These are phyloP conservation scores for Silurus asotus DNA, from an alignment of 2,113 vertebrate species.

Conservation along the genomic window DNA sequence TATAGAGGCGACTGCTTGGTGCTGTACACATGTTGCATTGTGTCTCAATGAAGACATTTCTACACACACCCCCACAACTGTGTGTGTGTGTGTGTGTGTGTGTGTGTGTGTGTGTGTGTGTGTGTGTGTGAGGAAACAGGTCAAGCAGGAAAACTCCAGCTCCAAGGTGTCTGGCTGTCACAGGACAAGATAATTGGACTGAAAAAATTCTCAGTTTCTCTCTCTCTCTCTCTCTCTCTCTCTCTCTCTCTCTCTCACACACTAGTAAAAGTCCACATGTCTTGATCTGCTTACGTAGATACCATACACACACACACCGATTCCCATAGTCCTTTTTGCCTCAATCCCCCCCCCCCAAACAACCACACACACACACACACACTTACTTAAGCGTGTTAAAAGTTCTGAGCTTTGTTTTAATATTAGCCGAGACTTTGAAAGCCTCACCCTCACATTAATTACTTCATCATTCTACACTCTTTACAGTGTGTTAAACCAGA, in stretches of 20 bases:
- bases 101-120: slow-evolving; percentile 8
- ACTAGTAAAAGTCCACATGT: background rate
- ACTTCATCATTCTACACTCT: slow-evolving; percentile 29
- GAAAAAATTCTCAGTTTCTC: slow-evolving; percentile 4
- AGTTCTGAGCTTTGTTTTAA: background rate
- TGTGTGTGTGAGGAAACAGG: slow-evolving; percentile 9
- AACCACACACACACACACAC: background rate
- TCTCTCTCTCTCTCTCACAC: background rate
- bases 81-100: slow-evolving; percentile 4
- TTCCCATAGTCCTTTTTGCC: background rate
- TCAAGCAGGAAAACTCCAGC: slow-evolving; percentile 26
- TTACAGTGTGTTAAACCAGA: slow-evolving; percentile 12
- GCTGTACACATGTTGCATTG: background rate
- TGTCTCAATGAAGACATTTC: background rate
- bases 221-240: background rate
- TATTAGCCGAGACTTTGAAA: background rate
- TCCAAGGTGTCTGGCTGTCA: slow-evolving; percentile 57
- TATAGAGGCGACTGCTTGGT: background rate
- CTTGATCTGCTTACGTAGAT: background rate
- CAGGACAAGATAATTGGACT: slow-evolving; percentile 64
- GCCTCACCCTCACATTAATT: background rate
- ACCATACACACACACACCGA: background rate
- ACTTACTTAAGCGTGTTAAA: background rate
- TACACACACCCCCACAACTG: background rate
- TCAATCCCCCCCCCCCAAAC: background rate